Evolutionary conservation across 2,113 vertebrate genomes (phyloP).

Genomic region (Paramisgurnus dabryanus): DNA sequence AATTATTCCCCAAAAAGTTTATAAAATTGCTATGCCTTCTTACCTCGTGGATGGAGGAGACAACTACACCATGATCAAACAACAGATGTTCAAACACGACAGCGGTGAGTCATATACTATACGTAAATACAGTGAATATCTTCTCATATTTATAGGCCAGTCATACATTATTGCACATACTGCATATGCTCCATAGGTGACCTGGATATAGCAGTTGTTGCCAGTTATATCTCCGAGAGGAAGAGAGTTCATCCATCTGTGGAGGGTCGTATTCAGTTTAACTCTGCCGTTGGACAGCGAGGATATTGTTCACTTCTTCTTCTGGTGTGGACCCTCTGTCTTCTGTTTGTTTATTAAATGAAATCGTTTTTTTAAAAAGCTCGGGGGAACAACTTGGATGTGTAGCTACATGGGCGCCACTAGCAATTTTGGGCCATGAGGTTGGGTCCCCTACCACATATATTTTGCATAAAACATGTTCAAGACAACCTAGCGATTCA

Average conservation of each 20-base stretch:
- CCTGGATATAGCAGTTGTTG: conserved; percentile 79
- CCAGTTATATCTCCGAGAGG: conserved; percentile 79
- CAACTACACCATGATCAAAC: conserved; percentile 80
- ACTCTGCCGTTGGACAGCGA: conserved; percentile 34
- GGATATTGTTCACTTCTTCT: conserved; percentile 41
- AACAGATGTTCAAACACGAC: conserved; percentile 78
- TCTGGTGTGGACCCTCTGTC: conserved; percentile 53
- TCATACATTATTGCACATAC: not conserved
- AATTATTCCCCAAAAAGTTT: conserved; percentile 70
- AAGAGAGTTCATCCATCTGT: conserved; percentile 80
- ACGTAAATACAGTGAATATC: too few species aligned
- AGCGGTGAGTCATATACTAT: conserved; percentile 78
- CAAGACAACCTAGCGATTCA: too few species aligned
- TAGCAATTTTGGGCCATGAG: too few species aligned
- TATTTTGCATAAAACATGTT: too few species aligned
- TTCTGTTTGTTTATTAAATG: conserved; percentile 28
- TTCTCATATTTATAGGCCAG: not conserved
- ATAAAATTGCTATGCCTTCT: conserved; percentile 80
- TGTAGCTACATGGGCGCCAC: not conserved
- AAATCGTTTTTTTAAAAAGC: not conserved
- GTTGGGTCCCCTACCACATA: too few species aligned
- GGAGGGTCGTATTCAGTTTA: conserved; percentile 82
- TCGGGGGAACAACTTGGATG: conserved; percentile 51
- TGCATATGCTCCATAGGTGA: conserved; percentile 73
- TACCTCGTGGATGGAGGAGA: conserved; percentile 86